phyloP scores from a whole-genome alignment of 2,113 vertebrate genomes.

The Probosciger aterrimus region DNA sequence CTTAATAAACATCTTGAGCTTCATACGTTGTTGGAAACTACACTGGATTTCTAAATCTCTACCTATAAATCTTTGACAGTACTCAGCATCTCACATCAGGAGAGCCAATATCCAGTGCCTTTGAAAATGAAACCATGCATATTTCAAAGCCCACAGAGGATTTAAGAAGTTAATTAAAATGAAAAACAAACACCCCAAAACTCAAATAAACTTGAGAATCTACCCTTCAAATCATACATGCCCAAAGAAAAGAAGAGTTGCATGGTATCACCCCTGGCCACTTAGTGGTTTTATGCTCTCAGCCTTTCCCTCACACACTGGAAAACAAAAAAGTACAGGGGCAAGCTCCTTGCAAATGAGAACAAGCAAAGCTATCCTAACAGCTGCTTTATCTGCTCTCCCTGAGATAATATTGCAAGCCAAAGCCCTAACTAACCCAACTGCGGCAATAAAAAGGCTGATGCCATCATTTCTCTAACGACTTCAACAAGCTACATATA shows the following conservation, averaged over 20 bases:
- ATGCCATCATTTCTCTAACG: constrained; percentile 25
- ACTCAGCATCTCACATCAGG: background rate
- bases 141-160: background rate
- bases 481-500: constrained; percentile 22
- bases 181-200: background rate
- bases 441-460: constrained; percentile 30
- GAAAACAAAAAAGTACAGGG: constrained; percentile 36
- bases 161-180: background rate
- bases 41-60: background rate
- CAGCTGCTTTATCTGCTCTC: constrained; percentile 11
- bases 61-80: background rate
- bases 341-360: background rate
- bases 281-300: background rate
- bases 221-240: background rate
- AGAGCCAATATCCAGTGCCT: background rate
- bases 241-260: background rate
- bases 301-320: background rate
- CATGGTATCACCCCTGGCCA: background rate
- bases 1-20: background rate
- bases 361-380: background rate
- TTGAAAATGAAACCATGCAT: background rate
- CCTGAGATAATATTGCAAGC: background rate
- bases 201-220: background rate
- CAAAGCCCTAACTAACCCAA: background rate
- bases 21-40: background rate